Evolutionary conservation across 2,888 invertebrate species (phyloP).

Genomic region (Helobdella robusta): DNA sequence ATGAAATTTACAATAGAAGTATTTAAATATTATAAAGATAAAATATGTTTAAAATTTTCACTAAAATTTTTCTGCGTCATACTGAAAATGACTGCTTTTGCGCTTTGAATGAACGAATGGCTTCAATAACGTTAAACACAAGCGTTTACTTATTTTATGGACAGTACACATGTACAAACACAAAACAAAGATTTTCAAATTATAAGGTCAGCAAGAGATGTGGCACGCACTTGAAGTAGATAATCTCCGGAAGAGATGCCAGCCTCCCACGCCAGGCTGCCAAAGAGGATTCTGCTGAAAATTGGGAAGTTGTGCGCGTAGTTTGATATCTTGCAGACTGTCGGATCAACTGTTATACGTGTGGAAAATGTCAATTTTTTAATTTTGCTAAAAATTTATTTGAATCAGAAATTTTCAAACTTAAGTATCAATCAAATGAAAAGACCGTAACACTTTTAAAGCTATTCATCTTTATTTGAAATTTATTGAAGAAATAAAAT

Average conservation of each 20-base stretch:
- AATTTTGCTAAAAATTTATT: background rate
- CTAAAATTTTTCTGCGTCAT: too few species aligned
- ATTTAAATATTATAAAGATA: too few species aligned
- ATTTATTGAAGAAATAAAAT: background rate
- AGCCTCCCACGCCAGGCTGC: background rate
- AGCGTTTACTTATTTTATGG: too few species aligned
- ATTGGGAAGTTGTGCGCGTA: conserved; percentile 10
- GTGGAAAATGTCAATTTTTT: too few species aligned
- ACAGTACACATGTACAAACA: too few species aligned
- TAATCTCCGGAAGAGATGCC: background rate
- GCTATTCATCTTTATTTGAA: background rate
- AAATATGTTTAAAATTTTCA: too few species aligned
- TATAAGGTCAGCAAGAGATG: too few species aligned
- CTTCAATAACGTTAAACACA: too few species aligned
- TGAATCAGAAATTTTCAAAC: background rate
- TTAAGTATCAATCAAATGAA: background rate
- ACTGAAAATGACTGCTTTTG: too few species aligned
- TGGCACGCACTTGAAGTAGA: background rate
- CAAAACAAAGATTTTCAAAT: too few species aligned
- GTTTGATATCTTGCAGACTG: background rate
- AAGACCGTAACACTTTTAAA: background rate
- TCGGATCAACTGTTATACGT: background rate
- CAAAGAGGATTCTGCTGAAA: background rate
- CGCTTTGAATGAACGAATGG: too few species aligned
- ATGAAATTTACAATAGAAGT: too few species aligned